Conservation (phyloP, 2,113 vertebrate species). For the Noturus placidus region DNA sequence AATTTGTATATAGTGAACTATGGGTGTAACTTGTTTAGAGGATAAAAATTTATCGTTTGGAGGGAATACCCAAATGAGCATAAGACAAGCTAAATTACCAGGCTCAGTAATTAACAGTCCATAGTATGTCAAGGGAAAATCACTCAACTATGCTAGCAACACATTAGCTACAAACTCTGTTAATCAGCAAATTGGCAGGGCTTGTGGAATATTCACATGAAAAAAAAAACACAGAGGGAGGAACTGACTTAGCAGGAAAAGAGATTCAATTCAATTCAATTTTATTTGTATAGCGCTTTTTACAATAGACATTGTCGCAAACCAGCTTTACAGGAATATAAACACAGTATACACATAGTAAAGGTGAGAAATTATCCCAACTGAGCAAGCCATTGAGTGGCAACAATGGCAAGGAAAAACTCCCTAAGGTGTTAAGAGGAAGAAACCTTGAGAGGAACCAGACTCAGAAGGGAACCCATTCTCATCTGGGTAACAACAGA, state of each 20-base stretch:
- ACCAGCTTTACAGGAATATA: no score
- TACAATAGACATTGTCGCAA: no score
- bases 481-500: no score
- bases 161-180: not conserved
- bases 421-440: no score
- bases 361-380: no score
- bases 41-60: not conserved
- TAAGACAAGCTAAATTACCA: not conserved
- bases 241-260: not conserved
- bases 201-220: not conserved
- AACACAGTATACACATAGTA: no score
- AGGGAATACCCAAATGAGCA: not conserved
- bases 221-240: not conserved
- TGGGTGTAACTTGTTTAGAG: not conserved
- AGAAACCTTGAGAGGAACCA: no score
- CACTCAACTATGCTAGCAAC: slow-evolving; percentile 7
- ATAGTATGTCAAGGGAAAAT: not conserved
- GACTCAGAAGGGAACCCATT: no score
- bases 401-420: no score
- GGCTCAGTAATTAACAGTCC: not conserved
- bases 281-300: no score
- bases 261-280: no score
- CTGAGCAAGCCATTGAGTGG: no score
- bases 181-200: not conserved
- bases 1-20: not conserved